A percentile compares a stretch with the other conserved stretches of the same genome.
Conservation (phyloP, 2,113 vertebrate genomes). For the Megaptera novaeangliae region DNA sequence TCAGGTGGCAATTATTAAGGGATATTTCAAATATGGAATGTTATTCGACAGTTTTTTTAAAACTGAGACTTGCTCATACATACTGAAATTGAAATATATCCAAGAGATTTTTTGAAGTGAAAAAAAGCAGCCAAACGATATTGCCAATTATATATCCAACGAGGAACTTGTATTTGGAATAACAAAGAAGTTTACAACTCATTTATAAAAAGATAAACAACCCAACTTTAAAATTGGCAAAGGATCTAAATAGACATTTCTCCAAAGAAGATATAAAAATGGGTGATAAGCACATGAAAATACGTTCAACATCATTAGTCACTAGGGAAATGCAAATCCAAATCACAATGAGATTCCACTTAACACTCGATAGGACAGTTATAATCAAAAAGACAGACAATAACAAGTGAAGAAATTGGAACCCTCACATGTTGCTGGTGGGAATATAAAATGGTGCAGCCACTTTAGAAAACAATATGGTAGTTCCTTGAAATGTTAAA, state of each 20-base stretch:
- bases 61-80: not conserved
- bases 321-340: slow-evolving; percentile 42
- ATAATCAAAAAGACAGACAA: slow-evolving; percentile 24
- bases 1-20: not conserved
- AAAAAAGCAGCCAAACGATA: slow-evolving; percentile 9
- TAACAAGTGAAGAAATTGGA: not conserved
- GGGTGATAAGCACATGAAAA: slow-evolving; percentile 13
- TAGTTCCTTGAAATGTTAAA: not conserved
- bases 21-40: not conserved
- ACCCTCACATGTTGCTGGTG: not conserved
- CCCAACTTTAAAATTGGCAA: slow-evolving; percentile 28
- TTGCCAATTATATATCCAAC: slow-evolving; percentile 27
- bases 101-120: slow-evolving; percentile 2
- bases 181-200: slow-evolving; percentile 21
- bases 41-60: not conserved
- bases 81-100: slow-evolving; percentile 40
- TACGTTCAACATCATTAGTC: slow-evolving; percentile 39
- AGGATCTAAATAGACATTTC: slow-evolving; percentile 33
- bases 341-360: slow-evolving; percentile 31
- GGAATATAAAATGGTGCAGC: not conserved
- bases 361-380: not conserved
- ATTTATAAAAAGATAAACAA: slow-evolving; percentile 45
- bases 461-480: not conserved
- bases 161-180: slow-evolving; percentile 33
- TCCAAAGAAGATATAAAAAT: slow-evolving; percentile 46